Base-by-base conservation (phyloP, 2,113 vertebrate genomes). In the Sardina pilchardus region DNA sequence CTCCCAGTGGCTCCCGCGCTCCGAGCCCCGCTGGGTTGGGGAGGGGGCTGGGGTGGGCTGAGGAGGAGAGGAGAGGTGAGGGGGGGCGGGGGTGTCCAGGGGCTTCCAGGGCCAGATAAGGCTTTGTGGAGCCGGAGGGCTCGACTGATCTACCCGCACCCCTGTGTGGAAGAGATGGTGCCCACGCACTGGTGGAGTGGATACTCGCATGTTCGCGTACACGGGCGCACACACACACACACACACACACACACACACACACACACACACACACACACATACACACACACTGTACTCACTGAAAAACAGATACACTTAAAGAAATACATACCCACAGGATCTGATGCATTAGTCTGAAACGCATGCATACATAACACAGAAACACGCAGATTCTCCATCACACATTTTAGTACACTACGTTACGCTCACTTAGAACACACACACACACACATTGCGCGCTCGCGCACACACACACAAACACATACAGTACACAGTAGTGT, bases 1-100 rank as follows among this genome's bases (percentile, higher is more conserved):
- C 71, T 82, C 87, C 81, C 21, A 50, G 81, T 81, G 86, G 9
- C 85, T 71, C 43, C 84, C 84, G 81, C 50, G 45, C 82, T 82
- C 50, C 3, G 45, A 63, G 81, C 59, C 59, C 63, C 26, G 63
- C 63, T 71, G 63, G 78, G 59, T 82, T 84, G 47, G 39, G 83
- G 45, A 39, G 34, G 67, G 63, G 63, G 87, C 82, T 9, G 21
- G 24, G 63, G 5, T 50, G 48, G 48, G n/a, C 3, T 12, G 48
- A 50, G 63, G 63, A 26, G 63, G 63, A 30, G 63, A n/a, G 59
- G n/a, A 2, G 63, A n/a, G 21, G 56, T 63, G 56, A n/a, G 14
- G 63, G n/a, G 63, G 63, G 26, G n/a, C 6, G 21, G 59, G 59
- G 4, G 59, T 63, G 59, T 24, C 24, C 19, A 63, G 59, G 59